A percentile compares a stretch with the other conserved stretches of the same genome.
Evolutionary conservation across 2,888 invertebrate species (phyloP).

Genomic region (Cremastobaeus sp.): DNA sequence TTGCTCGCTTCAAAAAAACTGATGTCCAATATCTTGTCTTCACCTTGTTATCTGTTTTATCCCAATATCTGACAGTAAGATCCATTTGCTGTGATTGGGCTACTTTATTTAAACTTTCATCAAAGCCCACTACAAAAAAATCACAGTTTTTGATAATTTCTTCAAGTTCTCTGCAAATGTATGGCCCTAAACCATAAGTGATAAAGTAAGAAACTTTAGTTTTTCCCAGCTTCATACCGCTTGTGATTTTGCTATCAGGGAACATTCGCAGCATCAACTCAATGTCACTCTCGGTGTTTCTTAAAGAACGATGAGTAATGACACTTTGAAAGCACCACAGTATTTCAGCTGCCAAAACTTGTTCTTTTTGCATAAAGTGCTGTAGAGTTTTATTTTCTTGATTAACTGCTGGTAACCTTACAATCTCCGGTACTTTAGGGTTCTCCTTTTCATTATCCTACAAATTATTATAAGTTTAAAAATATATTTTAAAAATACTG

Average conservation of each 20-base stretch:
- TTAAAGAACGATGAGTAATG: slow-evolving; percentile 22
- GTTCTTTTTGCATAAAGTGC: slow-evolving; percentile 4
- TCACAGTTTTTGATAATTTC: background rate
- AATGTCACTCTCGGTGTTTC: slow-evolving; percentile 20
- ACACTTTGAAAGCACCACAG: slow-evolving; percentile 39
- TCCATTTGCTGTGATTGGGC: slow-evolving; percentile 10
- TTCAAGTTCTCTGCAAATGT: background rate
- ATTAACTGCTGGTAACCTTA: background rate
- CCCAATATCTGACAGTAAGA: slow-evolving; percentile 5
- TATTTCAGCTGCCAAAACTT: slow-evolving; percentile 33
- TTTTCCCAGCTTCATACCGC: slow-evolving; percentile 40
- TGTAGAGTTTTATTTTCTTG: background rate
- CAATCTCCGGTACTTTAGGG: too few species aligned
- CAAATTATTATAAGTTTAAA: too few species aligned
- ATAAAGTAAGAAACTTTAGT: slow-evolving; percentile 56
- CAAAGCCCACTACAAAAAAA: slow-evolving; percentile 1
- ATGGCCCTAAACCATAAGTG: slow-evolving; percentile 9
- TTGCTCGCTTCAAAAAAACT: background rate
- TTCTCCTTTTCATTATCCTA: too few species aligned
- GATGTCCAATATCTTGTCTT: slow-evolving; percentile 15
- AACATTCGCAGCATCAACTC: slow-evolving; percentile 38
- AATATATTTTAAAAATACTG: too few species aligned
- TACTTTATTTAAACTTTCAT: slow-evolving; percentile 8
- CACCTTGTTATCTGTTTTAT: background rate
- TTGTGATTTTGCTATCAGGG: slow-evolving; percentile 45